phyloP scores from a whole-genome alignment of 1,140 invertebrate species.

The Himalopsyche phryganea region DNA sequence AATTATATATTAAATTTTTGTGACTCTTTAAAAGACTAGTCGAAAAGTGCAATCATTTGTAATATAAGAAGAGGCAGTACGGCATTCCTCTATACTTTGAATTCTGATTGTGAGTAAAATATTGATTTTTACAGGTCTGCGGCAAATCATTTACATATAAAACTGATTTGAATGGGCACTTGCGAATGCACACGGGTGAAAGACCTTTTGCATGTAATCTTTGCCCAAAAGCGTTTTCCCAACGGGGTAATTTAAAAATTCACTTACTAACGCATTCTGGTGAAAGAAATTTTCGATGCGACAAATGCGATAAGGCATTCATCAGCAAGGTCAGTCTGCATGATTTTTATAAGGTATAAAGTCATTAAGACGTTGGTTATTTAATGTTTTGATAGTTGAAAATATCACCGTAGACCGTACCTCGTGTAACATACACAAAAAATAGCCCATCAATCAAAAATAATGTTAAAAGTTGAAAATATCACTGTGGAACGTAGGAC shows the following conservation, averaged over 20 bases:
- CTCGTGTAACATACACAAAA: too few relatives aligned
- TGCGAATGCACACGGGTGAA: conserved; percentile 7
- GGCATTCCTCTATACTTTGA: too few relatives aligned
- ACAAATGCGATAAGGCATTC: conserved; percentile 35
- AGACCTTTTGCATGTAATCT: conserved; percentile 19
- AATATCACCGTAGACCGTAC: too few relatives aligned
- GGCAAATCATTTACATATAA: not conserved
- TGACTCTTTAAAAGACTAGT: too few relatives aligned
- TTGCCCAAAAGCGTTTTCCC: conserved; percentile 35
- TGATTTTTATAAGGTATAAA: not conserved
- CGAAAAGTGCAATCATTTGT: too few relatives aligned
- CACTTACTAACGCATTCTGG: conserved; percentile 37
- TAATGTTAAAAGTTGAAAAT: too few relatives aligned
- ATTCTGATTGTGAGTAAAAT: too few relatives aligned
- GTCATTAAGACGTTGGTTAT: not conserved
- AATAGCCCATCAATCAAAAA: too few relatives aligned
- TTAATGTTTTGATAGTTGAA: too few relatives aligned
- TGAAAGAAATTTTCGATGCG: conserved; percentile 38
- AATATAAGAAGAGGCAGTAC: too few relatives aligned
- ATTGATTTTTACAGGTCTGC: conserved; percentile 3
- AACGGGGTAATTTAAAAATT: conserved; percentile 34
- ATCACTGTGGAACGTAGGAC: too few relatives aligned
- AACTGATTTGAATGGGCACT: conserved; percentile 7
- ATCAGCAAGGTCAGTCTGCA: conserved; percentile 4
- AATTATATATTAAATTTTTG: too few relatives aligned